Evolutionary conservation across 2,888 invertebrate genomes (phyloP).

Genomic region (Epinotia nisella): DNA sequence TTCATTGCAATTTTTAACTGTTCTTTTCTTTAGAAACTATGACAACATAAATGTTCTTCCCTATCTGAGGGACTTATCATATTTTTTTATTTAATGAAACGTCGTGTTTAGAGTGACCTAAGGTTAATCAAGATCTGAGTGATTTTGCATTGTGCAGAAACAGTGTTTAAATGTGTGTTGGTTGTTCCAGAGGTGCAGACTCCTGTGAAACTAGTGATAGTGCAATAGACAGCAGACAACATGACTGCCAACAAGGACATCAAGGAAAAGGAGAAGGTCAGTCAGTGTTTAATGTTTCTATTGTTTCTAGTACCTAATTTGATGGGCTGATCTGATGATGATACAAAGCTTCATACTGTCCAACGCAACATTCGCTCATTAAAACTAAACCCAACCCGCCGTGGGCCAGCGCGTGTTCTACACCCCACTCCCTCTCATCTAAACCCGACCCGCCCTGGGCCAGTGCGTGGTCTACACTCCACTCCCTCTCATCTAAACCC

Average conservation of each 20-base stretch:
- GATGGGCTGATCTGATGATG: too few relatives aligned
- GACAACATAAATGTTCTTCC: neutral
- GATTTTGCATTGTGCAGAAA: neutral
- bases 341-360: too few relatives aligned
- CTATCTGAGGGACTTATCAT: neutral
- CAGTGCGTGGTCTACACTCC: too few relatives aligned
- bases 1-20: neutral
- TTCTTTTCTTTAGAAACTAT: neutral
- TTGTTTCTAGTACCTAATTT: too few relatives aligned
- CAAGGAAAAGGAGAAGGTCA: constrained; percentile 43
- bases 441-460: too few relatives aligned
- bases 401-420: too few relatives aligned
- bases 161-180: neutral
- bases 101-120: too few relatives aligned
- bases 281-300: constrained; percentile 2
- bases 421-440: too few relatives aligned
- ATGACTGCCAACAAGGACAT: constrained; percentile 42
- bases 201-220: constrained; percentile 2
- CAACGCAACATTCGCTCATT: too few relatives aligned
- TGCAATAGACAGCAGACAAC: constrained; percentile 4
- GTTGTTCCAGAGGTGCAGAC: constrained; percentile 35
- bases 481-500: too few relatives aligned
- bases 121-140: neutral
- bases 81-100: too few relatives aligned
- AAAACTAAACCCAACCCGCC: too few relatives aligned